Conservation (phyloP, 2,888 invertebrate genomes). For the Caenorhabditis becei region DNA sequence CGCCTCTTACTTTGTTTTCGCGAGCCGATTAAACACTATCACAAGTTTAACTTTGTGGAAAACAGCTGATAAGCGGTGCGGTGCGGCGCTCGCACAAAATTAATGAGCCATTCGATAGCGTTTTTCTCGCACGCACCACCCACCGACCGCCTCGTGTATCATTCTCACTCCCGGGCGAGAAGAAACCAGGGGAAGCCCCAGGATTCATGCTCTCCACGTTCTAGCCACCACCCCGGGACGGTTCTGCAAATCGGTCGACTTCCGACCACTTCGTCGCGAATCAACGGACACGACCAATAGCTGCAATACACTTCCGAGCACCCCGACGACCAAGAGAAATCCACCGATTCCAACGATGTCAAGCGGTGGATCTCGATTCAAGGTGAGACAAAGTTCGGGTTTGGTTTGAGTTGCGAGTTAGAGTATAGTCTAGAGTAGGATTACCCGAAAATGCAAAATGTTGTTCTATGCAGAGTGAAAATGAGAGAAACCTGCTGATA, state of each 20-base stretch:
- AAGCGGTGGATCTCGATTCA: slow-evolving; percentile 57
- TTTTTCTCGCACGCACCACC: slow-evolving; percentile 10
- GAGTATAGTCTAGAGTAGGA: slow-evolving; percentile 12
- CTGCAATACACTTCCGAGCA: slow-evolving; percentile 32
- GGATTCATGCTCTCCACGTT: background rate
- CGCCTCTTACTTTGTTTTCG: slow-evolving; percentile 38
- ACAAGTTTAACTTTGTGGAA: slow-evolving; percentile 61
- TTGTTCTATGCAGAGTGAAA: slow-evolving; percentile 48
- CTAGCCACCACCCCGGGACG: slow-evolving; percentile 28
- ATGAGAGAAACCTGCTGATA: slow-evolving; percentile 53
- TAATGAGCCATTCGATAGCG: slow-evolving; percentile 56
- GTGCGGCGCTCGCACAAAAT: slow-evolving; percentile 51
- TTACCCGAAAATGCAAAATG: background rate
- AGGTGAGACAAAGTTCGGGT: slow-evolving; percentile 28
- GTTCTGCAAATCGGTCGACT: slow-evolving; percentile 61
- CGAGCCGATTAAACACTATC: slow-evolving; percentile 59
- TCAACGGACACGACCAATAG: slow-evolving; percentile 11
- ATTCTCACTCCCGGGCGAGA: background rate
- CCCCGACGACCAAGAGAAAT: slow-evolving; percentile 41
- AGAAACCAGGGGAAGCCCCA: background rate
- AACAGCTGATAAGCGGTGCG: slow-evolving; percentile 60
- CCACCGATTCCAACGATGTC: slow-evolving; percentile 54
- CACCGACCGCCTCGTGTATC: slow-evolving; percentile 12
- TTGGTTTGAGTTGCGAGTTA: background rate
- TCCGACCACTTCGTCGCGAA: slow-evolving; percentile 43